A percentile compares a stretch with the other conserved stretches of the same genome.
Evolutionary conservation across 2,113 vertebrate genomes (phyloP).

Genomic region (Butorides virescens): DNA sequence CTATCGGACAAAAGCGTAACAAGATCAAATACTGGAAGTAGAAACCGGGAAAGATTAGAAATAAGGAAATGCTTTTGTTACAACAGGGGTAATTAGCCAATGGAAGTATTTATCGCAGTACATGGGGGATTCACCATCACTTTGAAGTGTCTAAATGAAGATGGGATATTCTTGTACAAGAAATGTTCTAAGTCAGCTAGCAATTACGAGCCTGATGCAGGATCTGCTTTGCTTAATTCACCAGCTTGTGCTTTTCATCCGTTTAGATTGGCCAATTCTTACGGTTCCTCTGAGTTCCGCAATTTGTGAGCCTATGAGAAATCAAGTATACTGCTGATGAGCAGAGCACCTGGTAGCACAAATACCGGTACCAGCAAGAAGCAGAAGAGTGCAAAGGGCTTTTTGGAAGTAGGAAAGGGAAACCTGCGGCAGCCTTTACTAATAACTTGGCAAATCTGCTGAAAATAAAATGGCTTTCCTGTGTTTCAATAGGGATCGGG

Average conservation of each 20-base stretch:
- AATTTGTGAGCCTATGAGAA: constrained; percentile 44
- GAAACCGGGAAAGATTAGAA: constrained; percentile 51
- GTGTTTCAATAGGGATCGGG: neutral
- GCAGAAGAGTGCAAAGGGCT: neutral
- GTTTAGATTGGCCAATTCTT: constrained; percentile 53
- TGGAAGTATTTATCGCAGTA: constrained; percentile 50
- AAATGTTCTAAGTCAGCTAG: constrained; percentile 64
- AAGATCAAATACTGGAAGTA: constrained; percentile 50
- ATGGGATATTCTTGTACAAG: constrained; percentile 54
- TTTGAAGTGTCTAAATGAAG: constrained; percentile 64
- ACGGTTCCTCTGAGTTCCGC: constrained; percentile 21
- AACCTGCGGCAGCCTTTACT: neutral
- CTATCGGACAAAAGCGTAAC: constrained; percentile 10
- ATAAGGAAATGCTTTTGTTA: constrained; percentile 54
- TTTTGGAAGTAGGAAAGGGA: neutral
- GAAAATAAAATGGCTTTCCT: neutral
- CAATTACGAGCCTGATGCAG: constrained; percentile 47
- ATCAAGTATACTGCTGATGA: constrained; percentile 10
- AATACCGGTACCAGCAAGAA: neutral
- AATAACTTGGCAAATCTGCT: neutral
- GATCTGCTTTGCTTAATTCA: constrained; percentile 62
- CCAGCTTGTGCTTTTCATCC: constrained; percentile 61
- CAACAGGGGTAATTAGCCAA: constrained; percentile 43
- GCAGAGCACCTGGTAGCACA: constrained; percentile 10
- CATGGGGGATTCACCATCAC: constrained; percentile 26